These are phyloP conservation scores for Heterodera schachtii DNA, from an alignment of 1,140 invertebrate species.

Conservation along the genomic window DNA sequence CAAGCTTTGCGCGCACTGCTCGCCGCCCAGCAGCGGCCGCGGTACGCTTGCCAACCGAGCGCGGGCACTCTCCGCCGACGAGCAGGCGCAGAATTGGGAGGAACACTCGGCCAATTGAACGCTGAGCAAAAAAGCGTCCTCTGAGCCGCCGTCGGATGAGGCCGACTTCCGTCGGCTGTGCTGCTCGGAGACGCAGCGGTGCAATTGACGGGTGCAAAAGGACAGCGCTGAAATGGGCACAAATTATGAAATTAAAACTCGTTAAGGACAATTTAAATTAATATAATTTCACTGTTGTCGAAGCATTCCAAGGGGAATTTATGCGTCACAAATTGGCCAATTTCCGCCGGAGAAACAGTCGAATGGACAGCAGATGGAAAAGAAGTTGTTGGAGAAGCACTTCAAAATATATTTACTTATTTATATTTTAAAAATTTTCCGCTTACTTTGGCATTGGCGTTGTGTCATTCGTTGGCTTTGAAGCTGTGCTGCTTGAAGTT, in stretches of 20 bases:
- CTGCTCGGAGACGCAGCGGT: slow-evolving; percentile 6
- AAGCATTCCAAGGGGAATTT: slow-evolving; percentile 5
- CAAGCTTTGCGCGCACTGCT: background rate
- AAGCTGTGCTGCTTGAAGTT: background rate
- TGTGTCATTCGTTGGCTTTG: background rate
- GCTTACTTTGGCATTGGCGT: too few relatives aligned
- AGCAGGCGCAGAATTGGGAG: background rate
- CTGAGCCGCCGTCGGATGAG: background rate
- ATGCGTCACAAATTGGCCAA: background rate
- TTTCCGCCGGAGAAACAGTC: background rate
- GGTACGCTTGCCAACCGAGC: background rate
- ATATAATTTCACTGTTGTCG: background rate
- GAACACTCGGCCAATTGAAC: slow-evolving; percentile 7
- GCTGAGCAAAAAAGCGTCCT: slow-evolving; percentile 2
- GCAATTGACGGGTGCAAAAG: slow-evolving; percentile 1
- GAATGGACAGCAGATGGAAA: background rate
- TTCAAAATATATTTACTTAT: too few relatives aligned
- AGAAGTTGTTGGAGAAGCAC: too few relatives aligned
- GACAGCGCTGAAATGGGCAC: background rate
- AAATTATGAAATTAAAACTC: background rate
- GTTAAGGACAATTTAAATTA: background rate
- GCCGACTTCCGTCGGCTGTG: background rate
- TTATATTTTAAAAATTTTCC: too few relatives aligned
- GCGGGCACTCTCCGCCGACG: background rate
- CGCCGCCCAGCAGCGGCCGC: background rate